A percentile compares a stretch with the other conserved stretches of the same genome.
Evolutionary conservation across 2,797 vertebrate genomes (phyloP).

Genomic region (Hirundo rustica): DNA sequence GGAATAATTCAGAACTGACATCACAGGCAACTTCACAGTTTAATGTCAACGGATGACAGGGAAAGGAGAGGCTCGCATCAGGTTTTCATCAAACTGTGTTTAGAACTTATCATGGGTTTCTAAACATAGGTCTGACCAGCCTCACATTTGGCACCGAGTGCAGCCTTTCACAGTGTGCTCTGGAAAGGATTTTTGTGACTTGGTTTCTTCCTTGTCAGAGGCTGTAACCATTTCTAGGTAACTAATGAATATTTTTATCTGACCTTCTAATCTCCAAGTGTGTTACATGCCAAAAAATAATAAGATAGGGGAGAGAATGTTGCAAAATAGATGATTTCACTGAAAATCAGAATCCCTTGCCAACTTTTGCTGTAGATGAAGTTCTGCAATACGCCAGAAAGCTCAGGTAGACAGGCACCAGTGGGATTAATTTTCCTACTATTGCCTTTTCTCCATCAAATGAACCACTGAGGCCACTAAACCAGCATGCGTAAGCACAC

Average conservation of each 20-base stretch:
- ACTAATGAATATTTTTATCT: constrained; percentile 51
- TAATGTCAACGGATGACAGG: constrained; percentile 46
- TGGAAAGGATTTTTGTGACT: constrained; percentile 34
- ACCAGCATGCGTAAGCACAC: neutral
- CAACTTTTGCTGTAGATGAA: constrained; percentile 46
- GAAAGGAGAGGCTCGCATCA: constrained; percentile 52
- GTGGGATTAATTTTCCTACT: constrained; percentile 68
- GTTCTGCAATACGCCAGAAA: constrained; percentile 55
- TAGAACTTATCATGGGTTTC: constrained; percentile 46
- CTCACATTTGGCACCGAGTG: constrained; percentile 26
- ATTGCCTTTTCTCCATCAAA: constrained; percentile 50
- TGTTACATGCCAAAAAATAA: constrained; percentile 15
- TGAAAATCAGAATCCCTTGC: constrained; percentile 38
- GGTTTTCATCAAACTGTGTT: constrained; percentile 68
- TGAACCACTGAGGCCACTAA: constrained; percentile 47
- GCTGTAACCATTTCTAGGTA: constrained; percentile 7
- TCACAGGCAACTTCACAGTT: constrained; percentile 58
- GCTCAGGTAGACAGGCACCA: constrained; percentile 70
- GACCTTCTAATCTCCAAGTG: neutral
- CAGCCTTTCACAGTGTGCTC: constrained; percentile 15
- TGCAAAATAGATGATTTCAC: constrained; percentile 34
- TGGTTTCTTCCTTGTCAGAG: constrained; percentile 31
- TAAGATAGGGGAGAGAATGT: constrained; percentile 7
- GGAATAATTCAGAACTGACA: constrained; percentile 66
- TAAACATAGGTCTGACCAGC: constrained; percentile 62